These are phyloP conservation scores for Brachypalpus laphriformis DNA, from an alignment of 2,888 invertebrate genomes.

Conservation along the genomic window DNA sequence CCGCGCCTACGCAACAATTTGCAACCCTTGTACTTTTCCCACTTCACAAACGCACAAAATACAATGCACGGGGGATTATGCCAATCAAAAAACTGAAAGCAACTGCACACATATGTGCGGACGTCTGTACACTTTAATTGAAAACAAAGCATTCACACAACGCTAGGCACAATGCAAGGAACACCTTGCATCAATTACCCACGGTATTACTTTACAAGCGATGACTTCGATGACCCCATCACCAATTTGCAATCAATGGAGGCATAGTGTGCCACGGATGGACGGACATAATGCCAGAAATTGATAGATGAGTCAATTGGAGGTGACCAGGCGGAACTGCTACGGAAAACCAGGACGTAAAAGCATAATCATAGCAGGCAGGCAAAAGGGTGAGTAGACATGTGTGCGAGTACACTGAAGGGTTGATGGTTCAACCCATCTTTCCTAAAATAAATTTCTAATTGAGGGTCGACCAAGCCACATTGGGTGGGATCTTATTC, in stretches of 20 bases:
- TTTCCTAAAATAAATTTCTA: background rate
- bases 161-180: background rate
- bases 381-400: background rate
- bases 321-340: conserved; percentile 19
- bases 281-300: background rate
- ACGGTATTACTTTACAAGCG: conserved; percentile 5
- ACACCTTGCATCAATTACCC: conserved; percentile 9
- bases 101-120: too few species aligned
- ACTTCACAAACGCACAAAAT: background rate
- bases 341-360: background rate
- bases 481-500: background rate
- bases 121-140: background rate
- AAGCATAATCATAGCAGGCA: conserved; percentile 10
- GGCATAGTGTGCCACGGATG: background rate
- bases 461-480: conserved; percentile 18
- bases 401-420: background rate
- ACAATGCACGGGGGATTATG: background rate
- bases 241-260: conserved; percentile 1
- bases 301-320: conserved; percentile 7
- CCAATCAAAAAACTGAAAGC: background rate
- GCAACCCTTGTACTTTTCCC: background rate
- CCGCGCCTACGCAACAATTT: background rate
- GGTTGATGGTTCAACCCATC: conserved; percentile 15
- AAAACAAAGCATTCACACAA: background rate
- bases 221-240: background rate